These are phyloP conservation scores for Echinometra lucunter DNA, from an alignment of 53 echinoderm and acorn worm species.

Conservation along the genomic window DNA sequence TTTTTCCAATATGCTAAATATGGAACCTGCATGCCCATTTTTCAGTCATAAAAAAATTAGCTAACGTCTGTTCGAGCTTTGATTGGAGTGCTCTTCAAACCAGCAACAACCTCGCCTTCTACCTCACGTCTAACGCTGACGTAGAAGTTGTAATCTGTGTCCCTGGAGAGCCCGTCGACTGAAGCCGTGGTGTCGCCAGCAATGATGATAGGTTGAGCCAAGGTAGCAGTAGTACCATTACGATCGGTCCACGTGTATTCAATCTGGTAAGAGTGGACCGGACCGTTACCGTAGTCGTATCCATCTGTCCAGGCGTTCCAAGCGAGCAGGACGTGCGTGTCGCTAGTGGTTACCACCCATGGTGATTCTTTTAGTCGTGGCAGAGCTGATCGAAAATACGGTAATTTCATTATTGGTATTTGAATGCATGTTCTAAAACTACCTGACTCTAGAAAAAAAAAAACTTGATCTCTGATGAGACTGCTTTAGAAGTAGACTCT, in stretches of 20 bases:
- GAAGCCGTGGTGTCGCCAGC: constrained; percentile 39
- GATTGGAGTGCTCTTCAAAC: neutral
- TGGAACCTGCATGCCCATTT: no score
- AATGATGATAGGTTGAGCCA: neutral
- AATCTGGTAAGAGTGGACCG: constrained; percentile 41
- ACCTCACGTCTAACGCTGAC: constrained; percentile 8
- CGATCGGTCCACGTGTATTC: neutral
- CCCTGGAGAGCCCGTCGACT: constrained; percentile 20
- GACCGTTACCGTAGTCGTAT: constrained; percentile 52
- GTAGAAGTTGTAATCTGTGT: constrained; percentile 11
- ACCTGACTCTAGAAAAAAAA: no score
- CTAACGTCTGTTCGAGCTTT: neutral
- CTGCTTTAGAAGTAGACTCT: no score
- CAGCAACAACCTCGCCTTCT: constrained; percentile 14
- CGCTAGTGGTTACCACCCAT: neutral
- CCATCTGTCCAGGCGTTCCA: constrained; percentile 59
- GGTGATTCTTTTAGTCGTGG: neutral
- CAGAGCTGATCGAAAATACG: neutral
- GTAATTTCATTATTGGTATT: no score
- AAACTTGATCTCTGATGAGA: no score
- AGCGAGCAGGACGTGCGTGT: neutral
- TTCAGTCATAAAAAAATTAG: no score
- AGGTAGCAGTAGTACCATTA: neutral
- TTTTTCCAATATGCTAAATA: no score
- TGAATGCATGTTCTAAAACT: no score